Percentiles rank a stretch among this genome's conserved stretches.
Evolutionary conservation across 2,797 vertebrate species (phyloP).

Genomic region (Enteromius anoplus): DNA sequence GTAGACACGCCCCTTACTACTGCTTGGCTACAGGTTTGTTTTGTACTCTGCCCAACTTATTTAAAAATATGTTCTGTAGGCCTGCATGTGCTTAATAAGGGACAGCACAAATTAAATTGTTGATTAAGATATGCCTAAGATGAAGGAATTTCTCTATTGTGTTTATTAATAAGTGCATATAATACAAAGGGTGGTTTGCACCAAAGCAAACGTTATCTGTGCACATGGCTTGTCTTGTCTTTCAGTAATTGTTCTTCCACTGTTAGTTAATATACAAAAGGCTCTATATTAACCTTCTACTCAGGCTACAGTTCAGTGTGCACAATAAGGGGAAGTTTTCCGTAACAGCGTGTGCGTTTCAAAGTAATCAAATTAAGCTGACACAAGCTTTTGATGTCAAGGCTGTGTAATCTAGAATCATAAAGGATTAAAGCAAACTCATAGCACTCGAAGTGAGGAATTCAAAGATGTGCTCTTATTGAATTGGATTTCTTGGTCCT

Average conservation of each 20-base stretch:
- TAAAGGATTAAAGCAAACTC: slow-evolving; percentile 21
- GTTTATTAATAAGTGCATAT: slow-evolving; percentile 40
- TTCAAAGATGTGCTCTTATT: slow-evolving; percentile 3
- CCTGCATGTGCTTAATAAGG: background rate
- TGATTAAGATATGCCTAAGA: slow-evolving; percentile 33
- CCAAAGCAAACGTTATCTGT: slow-evolving; percentile 18
- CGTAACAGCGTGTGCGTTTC: background rate
- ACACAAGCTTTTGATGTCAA: slow-evolving; percentile 3
- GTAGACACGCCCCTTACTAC: too few relatives aligned
- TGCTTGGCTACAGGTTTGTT: too few relatives aligned
- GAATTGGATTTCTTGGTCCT: slow-evolving; percentile 21
- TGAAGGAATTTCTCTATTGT: background rate
- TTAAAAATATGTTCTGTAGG: background rate
- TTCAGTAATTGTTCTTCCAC: slow-evolving; percentile 29
- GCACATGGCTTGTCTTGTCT: slow-evolving; percentile 14
- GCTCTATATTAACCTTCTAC: slow-evolving; percentile 31
- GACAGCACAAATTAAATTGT: background rate
- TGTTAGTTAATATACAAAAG: slow-evolving; percentile 29
- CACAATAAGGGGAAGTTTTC: background rate
- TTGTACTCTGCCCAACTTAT: background rate
- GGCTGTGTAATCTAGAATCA: slow-evolving; percentile 22
- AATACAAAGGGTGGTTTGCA: background rate
- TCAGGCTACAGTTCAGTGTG: background rate
- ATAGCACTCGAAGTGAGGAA: background rate
- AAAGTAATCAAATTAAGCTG: slow-evolving; percentile 27